Percentiles rank a stretch among this genome's conserved stretches.
Conservation (phyloP, 1,140 invertebrate genomes). For the Fragariocoptes setiger region DNA sequence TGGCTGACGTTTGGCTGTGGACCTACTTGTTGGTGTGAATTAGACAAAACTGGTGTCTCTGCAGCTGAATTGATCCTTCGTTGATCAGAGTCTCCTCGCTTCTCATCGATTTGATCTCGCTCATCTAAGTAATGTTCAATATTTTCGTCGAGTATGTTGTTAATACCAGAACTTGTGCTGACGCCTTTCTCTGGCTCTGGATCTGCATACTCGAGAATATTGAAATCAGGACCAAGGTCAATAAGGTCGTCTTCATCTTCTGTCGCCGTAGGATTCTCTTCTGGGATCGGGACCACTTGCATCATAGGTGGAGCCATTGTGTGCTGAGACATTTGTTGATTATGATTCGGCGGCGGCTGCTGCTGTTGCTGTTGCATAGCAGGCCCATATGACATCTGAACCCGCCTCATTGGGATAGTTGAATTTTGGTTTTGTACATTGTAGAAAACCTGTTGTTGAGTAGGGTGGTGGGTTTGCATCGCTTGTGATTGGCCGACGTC, state of each 20-base stretch:
- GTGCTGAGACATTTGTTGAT: no score
- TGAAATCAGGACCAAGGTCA: conserved; percentile 65
- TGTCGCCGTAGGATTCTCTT: conserved; percentile 30
- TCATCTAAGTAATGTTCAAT: conserved; percentile 15
- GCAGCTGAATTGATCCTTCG: neutral
- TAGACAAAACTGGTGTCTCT: no score
- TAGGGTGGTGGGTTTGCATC: no score
- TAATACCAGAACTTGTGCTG: conserved; percentile 15
- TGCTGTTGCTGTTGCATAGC: neutral
- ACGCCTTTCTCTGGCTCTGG: conserved; percentile 41
- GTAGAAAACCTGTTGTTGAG: no score
- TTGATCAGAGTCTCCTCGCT: conserved; percentile 5
- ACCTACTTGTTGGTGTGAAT: no score
- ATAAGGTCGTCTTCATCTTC: conserved; percentile 60
- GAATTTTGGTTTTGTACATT: no score
- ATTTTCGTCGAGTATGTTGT: conserved; percentile 19
- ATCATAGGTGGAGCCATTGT: no score
- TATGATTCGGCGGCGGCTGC: no score
- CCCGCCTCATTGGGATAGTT: no score
- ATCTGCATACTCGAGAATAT: conserved; percentile 77
- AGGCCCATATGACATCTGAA: no score
- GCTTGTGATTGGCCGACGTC: no score
- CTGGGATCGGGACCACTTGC: neutral
- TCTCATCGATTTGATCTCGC: conserved; percentile 12
- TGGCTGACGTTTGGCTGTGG: no score